Evolutionary conservation across 2,797 vertebrate species (phyloP).

Genomic region (Apodemus agrarius): DNA sequence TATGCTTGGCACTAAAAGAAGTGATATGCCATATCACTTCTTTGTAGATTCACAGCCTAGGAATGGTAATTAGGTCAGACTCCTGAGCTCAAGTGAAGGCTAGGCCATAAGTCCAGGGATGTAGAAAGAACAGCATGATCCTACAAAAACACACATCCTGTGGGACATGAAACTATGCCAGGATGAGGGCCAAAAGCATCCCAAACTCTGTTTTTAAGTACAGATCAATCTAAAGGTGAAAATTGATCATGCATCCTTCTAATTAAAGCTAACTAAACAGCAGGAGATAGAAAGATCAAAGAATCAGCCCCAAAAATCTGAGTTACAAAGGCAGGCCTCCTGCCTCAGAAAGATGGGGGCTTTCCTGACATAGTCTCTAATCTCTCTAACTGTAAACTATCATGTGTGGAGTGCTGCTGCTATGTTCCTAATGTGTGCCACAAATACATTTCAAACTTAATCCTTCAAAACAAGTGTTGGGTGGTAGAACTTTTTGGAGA

Average conservation of each 20-base stretch:
- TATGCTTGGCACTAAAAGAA: not conserved
- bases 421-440: not conserved
- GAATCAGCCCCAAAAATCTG: not conserved
- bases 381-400: not conserved
- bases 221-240: not conserved
- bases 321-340: not conserved
- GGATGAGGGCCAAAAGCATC: not conserved
- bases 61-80: not conserved
- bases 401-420: not conserved
- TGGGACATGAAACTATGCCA: not conserved
- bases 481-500: not conserved
- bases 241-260: not conserved
- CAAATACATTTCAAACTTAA: not conserved
- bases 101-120: not conserved
- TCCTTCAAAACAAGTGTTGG: not conserved
- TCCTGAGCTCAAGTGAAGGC: not conserved
- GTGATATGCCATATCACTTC: not conserved
- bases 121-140: not conserved
- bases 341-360: not conserved
- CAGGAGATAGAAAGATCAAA: not conserved
- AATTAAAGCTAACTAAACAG: not conserved
- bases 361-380: not conserved
- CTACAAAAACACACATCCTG: not conserved
- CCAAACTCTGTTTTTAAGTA: not conserved
- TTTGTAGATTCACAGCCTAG: conserved; percentile 24